phyloP scores from a whole-genome alignment of 2,888 invertebrate species.

The Troides aeacus region DNA sequence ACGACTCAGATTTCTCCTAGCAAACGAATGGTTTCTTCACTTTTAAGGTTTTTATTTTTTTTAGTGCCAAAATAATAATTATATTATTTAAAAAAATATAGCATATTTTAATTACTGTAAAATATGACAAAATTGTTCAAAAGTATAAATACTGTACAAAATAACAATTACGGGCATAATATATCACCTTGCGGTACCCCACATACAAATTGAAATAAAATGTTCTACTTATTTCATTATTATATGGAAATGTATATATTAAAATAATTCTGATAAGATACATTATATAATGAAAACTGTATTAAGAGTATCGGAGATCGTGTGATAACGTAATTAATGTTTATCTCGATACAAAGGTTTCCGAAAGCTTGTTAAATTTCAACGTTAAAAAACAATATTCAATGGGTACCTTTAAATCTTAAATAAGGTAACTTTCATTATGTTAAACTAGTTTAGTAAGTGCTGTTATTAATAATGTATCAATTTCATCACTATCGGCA shows the following conservation, averaged over 20 bases:
- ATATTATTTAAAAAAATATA: too few species aligned
- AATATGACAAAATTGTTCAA: too few species aligned
- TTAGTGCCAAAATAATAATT: too few species aligned
- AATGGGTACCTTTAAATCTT: conserved; percentile 19
- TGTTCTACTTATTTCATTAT: not conserved
- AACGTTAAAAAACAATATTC: conserved; percentile 29
- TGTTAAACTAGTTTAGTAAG: conserved; percentile 8
- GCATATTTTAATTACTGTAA: too few species aligned
- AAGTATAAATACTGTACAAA: too few species aligned
- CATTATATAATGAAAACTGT: conserved; percentile 8
- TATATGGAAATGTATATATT: not conserved
- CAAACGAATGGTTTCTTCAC: conserved; percentile 32
- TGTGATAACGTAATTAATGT: conserved; percentile 34
- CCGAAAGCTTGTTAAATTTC: conserved; percentile 34
- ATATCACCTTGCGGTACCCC: too few species aligned
- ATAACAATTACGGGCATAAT: too few species aligned
- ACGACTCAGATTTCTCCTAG: conserved; percentile 20
- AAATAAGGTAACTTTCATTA: conserved; percentile 17
- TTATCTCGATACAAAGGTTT: conserved; percentile 36
- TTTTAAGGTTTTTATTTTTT: conserved; percentile 28
- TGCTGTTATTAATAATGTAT: not conserved
- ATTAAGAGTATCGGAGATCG: conserved; percentile 11
- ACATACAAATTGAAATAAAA: not conserved
- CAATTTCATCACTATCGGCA: not conserved
- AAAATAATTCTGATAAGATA: not conserved